Evolutionary conservation across 2,113 vertebrate species (phyloP).

Genomic region (Panthera tigris): DNA sequence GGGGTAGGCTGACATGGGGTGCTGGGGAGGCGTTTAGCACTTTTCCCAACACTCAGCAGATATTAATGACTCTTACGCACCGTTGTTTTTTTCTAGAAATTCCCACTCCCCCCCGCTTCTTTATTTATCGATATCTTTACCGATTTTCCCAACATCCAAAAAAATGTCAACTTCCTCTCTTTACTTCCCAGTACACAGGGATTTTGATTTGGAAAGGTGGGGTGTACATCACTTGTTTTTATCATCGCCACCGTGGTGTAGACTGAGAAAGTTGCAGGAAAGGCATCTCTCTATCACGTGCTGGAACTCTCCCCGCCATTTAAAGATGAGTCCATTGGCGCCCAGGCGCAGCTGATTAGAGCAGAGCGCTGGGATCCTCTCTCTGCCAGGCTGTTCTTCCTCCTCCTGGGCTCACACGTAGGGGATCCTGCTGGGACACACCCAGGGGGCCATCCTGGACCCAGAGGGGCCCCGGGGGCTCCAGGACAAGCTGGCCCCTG

Average conservation of each 20-base stretch:
- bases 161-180: neutral
- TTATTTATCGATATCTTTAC: neutral
- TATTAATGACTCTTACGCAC: neutral
- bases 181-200: neutral
- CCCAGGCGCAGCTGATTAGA: neutral
- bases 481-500: neutral
- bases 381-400: rapidly evolving
- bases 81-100: neutral
- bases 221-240: neutral
- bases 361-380: neutral
- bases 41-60: neutral
- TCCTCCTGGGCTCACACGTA: rapidly evolving
- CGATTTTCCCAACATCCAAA: neutral
- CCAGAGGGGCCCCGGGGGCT: neutral
- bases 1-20: neutral
- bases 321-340: neutral
- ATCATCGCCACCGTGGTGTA: neutral
- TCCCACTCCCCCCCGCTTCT: neutral
- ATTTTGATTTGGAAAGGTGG: neutral
- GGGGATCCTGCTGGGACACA: neutral
- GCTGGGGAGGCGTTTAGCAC: rapidly evolving
- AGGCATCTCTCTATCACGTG: neutral
- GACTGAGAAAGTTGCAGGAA: neutral
- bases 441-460: too few species aligned
- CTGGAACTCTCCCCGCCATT: neutral